These are phyloP conservation scores for Malthinus flaveolus DNA, from an alignment of 2,888 invertebrate species.

Conservation along the genomic window DNA sequence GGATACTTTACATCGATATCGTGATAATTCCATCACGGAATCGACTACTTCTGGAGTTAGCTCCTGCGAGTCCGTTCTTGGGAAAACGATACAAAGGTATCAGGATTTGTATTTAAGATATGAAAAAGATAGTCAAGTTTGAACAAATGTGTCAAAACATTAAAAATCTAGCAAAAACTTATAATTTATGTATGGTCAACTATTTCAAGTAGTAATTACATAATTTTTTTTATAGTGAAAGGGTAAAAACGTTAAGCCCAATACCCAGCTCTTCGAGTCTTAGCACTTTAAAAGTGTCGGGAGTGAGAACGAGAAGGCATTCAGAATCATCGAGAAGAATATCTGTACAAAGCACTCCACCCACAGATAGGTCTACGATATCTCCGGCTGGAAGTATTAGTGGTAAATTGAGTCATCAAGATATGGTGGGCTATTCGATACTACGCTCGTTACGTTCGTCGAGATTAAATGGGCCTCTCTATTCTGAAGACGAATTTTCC, in stretches of 20 bases:
- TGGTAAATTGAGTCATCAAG: conserved; percentile 69
- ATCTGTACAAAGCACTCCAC: conserved; percentile 54
- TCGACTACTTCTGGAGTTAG: conserved; percentile 83
- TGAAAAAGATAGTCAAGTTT: too few species aligned
- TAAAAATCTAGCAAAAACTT: too few species aligned
- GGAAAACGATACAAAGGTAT: conserved; percentile 59
- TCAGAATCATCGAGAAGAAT: conserved; percentile 60
- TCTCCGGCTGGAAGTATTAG: conserved; percentile 59
- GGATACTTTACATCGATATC: conserved; percentile 55
- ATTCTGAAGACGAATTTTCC: conserved; percentile 66
- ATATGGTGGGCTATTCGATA: conserved; percentile 76
- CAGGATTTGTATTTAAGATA: too few species aligned
- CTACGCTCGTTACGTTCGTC: conserved; percentile 64
- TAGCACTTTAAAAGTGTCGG: conserved; percentile 46
- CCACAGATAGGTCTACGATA: conserved; percentile 58
- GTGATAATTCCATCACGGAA: conserved; percentile 68
- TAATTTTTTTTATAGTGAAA: conserved; percentile 63
- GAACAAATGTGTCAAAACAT: too few species aligned
- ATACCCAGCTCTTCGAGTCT: conserved; percentile 84
- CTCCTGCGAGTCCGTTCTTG: conserved; percentile 76
- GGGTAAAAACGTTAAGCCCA: conserved; percentile 80
- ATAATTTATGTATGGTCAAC: too few species aligned
- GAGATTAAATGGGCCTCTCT: conserved; percentile 63
- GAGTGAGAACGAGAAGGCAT: conserved; percentile 51
- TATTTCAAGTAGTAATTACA: too few species aligned